Evolutionary conservation across 2,888 invertebrate species (phyloP), one percentile per base, ranked within the genome.

Genomic region (Thymelicus sylvestris): DNA sequence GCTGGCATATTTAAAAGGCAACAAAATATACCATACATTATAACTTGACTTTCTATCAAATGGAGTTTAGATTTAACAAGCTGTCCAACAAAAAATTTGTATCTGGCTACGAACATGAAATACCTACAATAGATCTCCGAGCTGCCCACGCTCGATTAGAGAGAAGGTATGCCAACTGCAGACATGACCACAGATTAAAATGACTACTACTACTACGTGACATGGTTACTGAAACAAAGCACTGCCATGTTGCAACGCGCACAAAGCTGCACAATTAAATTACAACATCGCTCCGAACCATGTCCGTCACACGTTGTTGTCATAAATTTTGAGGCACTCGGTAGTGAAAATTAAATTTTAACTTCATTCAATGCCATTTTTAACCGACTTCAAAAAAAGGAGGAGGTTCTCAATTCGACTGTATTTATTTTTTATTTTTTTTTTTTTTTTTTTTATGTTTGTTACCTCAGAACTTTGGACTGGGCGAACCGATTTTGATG

Each of bases 261-360:
- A 59, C 59, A 66, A 59, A 66, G 48, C 15, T 38, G 55, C 55
- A 62, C 52, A 47, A 63, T 66, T 66, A 60, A 59, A 60, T 60
- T 66, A 66, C 59, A 31, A 60, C 10, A 63, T 31, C 47, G 24
- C n/a, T 13, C 24, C 24, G 6, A 47, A 47, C 41, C 2, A 3
- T 19, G 62, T 41, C 24, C 24, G 24, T 62, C n/a, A 47, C 48
- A 48, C 38, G 47, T 15, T 13, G 41, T 39, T 59, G 39, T 38
- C 38, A 60, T 39, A 31, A 60, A 67, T 67, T 38, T 38, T 7
- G 39, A 67, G 60, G 39, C 60, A 48, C 38, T 38, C 7, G 7
- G 39, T 1, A 13, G 60, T 67, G 67, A 61, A 52, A 67, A 55
- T 67, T 62, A 41, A 52, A 55, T 67, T 67, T 67, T 31, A 67